Evolutionary conservation across 2,797 vertebrate genomes (phyloP), one percentile per base, ranked within the genome.

Genomic region (Myotis vivesi): DNA sequence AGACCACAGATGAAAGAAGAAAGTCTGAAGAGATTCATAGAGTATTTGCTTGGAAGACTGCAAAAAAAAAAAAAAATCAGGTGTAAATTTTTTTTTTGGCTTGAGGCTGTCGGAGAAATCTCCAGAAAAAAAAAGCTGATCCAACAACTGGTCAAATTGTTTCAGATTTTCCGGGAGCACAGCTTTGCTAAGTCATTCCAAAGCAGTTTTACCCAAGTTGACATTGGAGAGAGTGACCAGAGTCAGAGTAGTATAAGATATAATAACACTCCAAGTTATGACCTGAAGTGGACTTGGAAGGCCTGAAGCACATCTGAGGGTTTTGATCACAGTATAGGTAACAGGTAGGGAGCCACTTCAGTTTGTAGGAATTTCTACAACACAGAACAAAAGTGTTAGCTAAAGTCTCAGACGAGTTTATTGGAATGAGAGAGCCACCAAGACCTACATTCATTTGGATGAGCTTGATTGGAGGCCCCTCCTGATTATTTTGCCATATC

Each of bases 11-110:
- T 46, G 79, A 89, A 95, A 92, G 53, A 81, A 90, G 72, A 87
- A 96, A 95, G 79, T 57, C 55, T 30, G 38, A 30, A 94, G 46
- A 95, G 46, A 92, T 89, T 87, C 72, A 57, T n/a, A 71, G 66
- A 87, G 22, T 15, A 85, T 91, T 96, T 88, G 71, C 73, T 88
- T 87, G 38, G 19, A 82, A 95, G 69, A 57, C 49, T 94, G 75
- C 30, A 33, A 77, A 36, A 77, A 76, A 75, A 93, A 95, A 96
- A 94, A 96, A 94, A 96, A 92, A 87, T 64, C 94, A 97, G 90
- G 96, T 95, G 86, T 92, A 97, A 96, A 96, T 96, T 95, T 96
- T 95, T 96, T 91, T 96, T 96, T 93, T 96, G 95, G 93, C 80
- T 30, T 59, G 19, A 62, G 76, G 86, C 46, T 0, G 33, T 75